Evolutionary conservation across 2,888 invertebrate genomes (phyloP).

Genomic region (Boloria euphrosyne): DNA sequence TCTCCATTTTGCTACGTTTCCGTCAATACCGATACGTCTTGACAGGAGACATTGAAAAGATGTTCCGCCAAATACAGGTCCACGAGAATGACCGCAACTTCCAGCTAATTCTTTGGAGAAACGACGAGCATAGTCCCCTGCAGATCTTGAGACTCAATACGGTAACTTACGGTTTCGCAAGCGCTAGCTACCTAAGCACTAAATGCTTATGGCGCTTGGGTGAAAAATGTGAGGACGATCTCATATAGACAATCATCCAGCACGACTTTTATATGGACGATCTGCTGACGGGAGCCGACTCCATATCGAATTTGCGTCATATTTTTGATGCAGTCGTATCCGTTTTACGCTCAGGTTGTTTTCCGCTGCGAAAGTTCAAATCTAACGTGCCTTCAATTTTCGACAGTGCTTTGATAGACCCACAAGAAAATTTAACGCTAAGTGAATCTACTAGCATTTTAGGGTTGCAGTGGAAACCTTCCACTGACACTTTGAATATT

Average conservation of each 20-base stretch:
- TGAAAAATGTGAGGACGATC: conserved; percentile 23
- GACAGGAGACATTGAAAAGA: conserved; percentile 41
- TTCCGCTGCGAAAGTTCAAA: no score
- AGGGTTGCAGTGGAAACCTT: no score
- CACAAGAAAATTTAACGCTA: no score
- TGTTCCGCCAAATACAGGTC: conserved; percentile 36
- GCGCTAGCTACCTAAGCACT: conserved; percentile 1
- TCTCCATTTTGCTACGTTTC: conserved; percentile 12
- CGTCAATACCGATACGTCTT: conserved; percentile 36
- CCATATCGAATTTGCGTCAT: background rate
- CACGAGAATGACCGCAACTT: conserved; percentile 29
- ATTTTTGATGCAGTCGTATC: no score
- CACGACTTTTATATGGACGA: conserved; percentile 8
- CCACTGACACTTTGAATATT: background rate
- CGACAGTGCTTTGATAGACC: no score
- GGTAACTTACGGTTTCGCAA: conserved; percentile 25
- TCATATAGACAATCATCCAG: conserved; percentile 12
- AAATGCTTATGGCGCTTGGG: background rate
- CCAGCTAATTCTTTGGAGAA: conserved; percentile 39
- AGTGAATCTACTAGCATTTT: no score
- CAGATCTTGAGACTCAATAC: conserved; percentile 32
- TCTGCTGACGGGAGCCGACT: conserved; percentile 5
- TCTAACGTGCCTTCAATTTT: no score
- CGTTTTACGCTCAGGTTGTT: no score
- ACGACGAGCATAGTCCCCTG: conserved; percentile 34